Conservation (phyloP, 2,888 invertebrate genomes). For the Agriopis leucophaearia region DNA sequence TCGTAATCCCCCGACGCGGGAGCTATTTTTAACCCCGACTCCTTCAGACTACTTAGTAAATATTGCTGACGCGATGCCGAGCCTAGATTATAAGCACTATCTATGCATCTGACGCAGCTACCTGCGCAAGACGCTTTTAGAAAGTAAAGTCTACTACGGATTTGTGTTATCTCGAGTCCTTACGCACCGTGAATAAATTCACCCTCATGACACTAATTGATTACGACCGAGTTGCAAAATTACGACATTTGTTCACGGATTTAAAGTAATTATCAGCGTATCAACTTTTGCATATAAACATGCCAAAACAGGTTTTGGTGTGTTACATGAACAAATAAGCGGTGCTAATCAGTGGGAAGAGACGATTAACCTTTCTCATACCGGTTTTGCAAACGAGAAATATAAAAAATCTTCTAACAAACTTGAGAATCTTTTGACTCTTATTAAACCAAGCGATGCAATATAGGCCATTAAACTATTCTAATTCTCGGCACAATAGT, state of each 20-base stretch:
- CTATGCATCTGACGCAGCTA: slow-evolving; percentile 52
- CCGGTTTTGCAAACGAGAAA: slow-evolving; percentile 31
- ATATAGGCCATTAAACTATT: slow-evolving; percentile 26
- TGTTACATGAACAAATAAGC: slow-evolving; percentile 43
- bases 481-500: slow-evolving; percentile 12
- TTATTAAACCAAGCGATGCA: slow-evolving; percentile 12
- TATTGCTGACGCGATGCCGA: slow-evolving; percentile 59
- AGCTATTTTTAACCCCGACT: slow-evolving; percentile 72
- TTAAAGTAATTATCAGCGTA: slow-evolving; percentile 45
- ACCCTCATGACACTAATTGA: slow-evolving; percentile 43
- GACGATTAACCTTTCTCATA: slow-evolving; percentile 40
- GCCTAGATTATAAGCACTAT: slow-evolving; percentile 57
- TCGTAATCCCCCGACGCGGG: slow-evolving; percentile 62
- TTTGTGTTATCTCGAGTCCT: slow-evolving; percentile 39
- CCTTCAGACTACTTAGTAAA: slow-evolving; percentile 55
- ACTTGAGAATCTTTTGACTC: slow-evolving; percentile 10
- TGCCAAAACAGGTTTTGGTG: slow-evolving; percentile 41
- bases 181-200: slow-evolving; percentile 38
- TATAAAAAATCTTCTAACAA: slow-evolving; percentile 23
- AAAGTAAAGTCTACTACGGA: slow-evolving; percentile 48
- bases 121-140: slow-evolving; percentile 52
- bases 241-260: slow-evolving; percentile 47
- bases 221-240: slow-evolving; percentile 40
- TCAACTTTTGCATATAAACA: slow-evolving; percentile 46
- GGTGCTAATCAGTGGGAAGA: slow-evolving; percentile 42